Evolutionary conservation across 2,797 vertebrate species (phyloP).

Genomic region (Rhinella marina): DNA sequence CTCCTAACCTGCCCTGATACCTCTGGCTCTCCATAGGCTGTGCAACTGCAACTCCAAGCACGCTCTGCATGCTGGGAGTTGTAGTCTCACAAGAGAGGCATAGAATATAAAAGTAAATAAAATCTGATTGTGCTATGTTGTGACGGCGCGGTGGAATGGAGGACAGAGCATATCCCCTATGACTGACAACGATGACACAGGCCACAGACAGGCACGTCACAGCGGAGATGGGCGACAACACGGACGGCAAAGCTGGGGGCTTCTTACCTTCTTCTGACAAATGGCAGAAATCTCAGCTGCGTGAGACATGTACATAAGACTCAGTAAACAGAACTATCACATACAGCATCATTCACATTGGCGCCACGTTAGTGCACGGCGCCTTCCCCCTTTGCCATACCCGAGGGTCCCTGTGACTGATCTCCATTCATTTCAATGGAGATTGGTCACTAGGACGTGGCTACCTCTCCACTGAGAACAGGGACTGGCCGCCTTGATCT

Average conservation of each 20-base stretch:
- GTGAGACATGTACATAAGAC: conserved; percentile 78
- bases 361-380: background rate
- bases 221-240: conserved; percentile 64
- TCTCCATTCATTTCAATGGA: background rate
- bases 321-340: conserved; percentile 19
- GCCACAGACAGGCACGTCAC: conserved; percentile 70
- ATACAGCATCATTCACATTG: background rate
- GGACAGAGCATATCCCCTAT: background rate
- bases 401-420: background rate
- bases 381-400: background rate
- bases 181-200: conserved; percentile 64
- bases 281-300: conserved; percentile 99
- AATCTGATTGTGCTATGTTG: background rate
- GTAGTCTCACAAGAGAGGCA: no score
- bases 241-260: conserved; percentile 64
- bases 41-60: background rate
- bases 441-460: background rate
- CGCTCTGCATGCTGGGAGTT: background rate
- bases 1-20: background rate
- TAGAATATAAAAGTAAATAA: background rate
- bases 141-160: background rate
- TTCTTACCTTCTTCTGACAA: conserved; percentile 99
- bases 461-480: background rate
- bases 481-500: no score
- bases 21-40: background rate